Percentiles rank a stretch among this genome's conserved stretches.
phyloP scores from a whole-genome alignment of 1,140 invertebrate species.

The Hestina assimilis region DNA sequence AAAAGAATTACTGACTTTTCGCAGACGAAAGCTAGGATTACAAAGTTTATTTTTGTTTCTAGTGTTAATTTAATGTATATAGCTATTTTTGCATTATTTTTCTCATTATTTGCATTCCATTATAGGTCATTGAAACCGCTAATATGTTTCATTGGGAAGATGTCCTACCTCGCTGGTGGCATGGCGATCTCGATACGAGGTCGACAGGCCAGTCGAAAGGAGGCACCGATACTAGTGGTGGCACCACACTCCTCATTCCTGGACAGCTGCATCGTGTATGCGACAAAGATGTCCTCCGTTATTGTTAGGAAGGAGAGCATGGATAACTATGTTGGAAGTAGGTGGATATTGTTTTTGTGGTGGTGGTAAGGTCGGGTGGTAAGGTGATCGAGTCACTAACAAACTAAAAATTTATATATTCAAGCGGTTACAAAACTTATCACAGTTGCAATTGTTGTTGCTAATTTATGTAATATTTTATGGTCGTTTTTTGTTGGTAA shows the following conservation, averaged over 20 bases:
- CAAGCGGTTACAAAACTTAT: too few species aligned
- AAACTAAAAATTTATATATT: too few species aligned
- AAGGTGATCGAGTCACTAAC: background rate
- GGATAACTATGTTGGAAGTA: constrained; percentile 92
- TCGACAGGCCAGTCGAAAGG: constrained; percentile 82
- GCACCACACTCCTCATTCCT: constrained; percentile 93
- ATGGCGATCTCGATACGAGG: constrained; percentile 89
- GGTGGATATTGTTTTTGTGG: constrained; percentile 55
- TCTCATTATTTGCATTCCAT: constrained; percentile 16
- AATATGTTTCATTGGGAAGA: constrained; percentile 85
- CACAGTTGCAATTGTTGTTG: too few species aligned
- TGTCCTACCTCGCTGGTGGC: constrained; percentile 86
- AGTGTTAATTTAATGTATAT: too few species aligned
- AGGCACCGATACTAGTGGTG: constrained; percentile 91
- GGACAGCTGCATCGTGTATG: constrained; percentile 90
- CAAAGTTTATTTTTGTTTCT: too few species aligned
- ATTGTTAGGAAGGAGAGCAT: constrained; percentile 89
- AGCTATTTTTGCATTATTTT: too few species aligned
- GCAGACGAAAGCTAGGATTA: too few species aligned
- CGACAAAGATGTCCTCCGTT: constrained; percentile 87
- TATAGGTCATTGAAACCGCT: constrained; percentile 80
- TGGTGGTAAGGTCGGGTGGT: constrained; percentile 22
- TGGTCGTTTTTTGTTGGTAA: too few species aligned
- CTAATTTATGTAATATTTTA: too few species aligned
- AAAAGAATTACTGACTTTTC: too few species aligned